Evolutionary conservation across 2,888 invertebrate species (phyloP).

Genomic region (Nemurella pictetii): DNA sequence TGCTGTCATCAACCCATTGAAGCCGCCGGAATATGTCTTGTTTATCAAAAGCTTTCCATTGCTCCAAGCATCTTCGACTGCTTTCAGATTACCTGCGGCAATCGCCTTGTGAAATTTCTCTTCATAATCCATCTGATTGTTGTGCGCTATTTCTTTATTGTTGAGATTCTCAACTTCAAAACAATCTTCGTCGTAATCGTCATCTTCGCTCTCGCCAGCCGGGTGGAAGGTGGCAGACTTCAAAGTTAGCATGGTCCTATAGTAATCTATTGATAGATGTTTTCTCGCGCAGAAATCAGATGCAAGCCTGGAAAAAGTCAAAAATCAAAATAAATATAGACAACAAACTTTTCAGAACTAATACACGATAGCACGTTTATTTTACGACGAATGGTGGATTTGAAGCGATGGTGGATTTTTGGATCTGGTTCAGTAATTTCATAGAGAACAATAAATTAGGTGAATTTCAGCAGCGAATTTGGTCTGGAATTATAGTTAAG

Average conservation of each 20-base stretch:
- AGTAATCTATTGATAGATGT: background rate
- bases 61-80: background rate
- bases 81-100: background rate
- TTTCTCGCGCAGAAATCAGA: background rate
- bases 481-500: no score
- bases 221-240: background rate
- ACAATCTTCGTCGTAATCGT: background rate
- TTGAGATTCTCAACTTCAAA: background rate
- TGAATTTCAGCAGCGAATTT: no score
- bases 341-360: no score
- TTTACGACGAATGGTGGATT: no score
- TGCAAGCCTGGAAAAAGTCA: background rate
- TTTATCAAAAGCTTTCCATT: background rate
- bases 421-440: no score
- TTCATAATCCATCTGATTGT: background rate
- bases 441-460: no score
- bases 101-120: constrained; percentile 6
- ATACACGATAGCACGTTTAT: no score
- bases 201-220: background rate
- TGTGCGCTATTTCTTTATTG: background rate
- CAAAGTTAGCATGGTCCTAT: background rate
- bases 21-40: background rate
- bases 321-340: no score
- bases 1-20: constrained; percentile 10
- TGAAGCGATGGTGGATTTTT: no score